Evolutionary conservation across 1,140 invertebrate genomes (phyloP), one percentile per base, ranked within the genome.

Genomic region (Ericerus pela): DNA sequence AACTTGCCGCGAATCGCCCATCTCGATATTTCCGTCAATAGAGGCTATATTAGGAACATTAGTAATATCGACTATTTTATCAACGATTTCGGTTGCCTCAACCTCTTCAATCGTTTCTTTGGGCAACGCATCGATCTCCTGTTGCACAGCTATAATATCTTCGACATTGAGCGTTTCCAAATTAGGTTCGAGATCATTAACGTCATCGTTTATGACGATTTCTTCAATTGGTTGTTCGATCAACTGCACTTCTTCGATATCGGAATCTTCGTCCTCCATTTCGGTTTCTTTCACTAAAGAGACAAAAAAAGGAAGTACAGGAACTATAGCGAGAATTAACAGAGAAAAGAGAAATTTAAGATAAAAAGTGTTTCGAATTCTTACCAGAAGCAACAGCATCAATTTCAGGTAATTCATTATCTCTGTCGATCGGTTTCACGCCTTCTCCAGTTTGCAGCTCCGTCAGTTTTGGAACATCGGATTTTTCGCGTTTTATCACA

Each of bases 131-230:
- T 57, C 24, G 47, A 54, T n/a, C 52, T 55, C 55, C 53, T 57
- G 51, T 53, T 54, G 53, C 14, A 26, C 28, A 12, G 52, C 33
- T 27, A 53, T 54, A 16, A 37, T 38, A 14, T 37, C 28, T 14
- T 54, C 57, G 26, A 22, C 30, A 54, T 30, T 53, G 6, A 22
- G 68, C 5, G 71, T 73, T 14, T 63, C 66, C 18, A 66, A 61
- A 54, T 59, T 47, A 1, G 41, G 20, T 18, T 63, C 55, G 36
- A 62, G 61, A 4, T 55, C 60, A 8, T 61, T 59, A 26, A 61
- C 56, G 12, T 69, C 64, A 57, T 70, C 69, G 43, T 72, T 66
- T 11, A 68, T 68, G 58, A 69, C 68, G 29, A 59, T 66, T 53
- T 71, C 67, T 54, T 71, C 70, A 28, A 69, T 68, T 0, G 20